Percentiles rank a stretch among this genome's conserved stretches.
These are phyloP conservation scores for Lanistes nyassanus DNA, from an alignment of 1,140 invertebrate genomes.

Conservation along the genomic window DNA sequence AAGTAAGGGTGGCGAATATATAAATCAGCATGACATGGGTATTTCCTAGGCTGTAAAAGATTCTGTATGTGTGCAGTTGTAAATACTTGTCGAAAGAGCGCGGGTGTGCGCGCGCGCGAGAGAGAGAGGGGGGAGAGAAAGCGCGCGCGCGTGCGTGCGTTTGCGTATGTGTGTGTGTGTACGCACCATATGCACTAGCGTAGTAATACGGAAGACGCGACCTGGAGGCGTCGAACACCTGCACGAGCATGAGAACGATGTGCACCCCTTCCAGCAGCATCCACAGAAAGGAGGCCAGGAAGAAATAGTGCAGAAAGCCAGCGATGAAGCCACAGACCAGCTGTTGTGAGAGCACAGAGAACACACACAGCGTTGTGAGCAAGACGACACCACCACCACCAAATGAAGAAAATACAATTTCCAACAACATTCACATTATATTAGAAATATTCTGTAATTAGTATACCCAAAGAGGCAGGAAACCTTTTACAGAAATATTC, in stretches of 20 bases:
- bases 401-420: neutral
- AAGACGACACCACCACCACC: neutral
- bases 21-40: too few species aligned
- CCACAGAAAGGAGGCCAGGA: conserved; percentile 94
- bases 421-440: conserved; percentile 4
- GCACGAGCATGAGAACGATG: conserved; percentile 92
- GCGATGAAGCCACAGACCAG: conserved; percentile 90
- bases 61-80: too few species aligned
- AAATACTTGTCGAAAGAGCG: too few species aligned
- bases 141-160: neutral
- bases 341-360: too few species aligned
- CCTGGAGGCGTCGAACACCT: conserved; percentile 91
- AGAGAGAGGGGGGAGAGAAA: conserved; percentile 1
- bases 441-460: too few species aligned
- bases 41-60: too few species aligned
- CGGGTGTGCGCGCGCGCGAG: too few species aligned
- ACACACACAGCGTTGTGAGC: too few species aligned
- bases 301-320: conserved; percentile 92
- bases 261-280: conserved; percentile 94
- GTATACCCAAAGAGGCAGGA: neutral
- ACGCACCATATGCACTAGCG: conserved; percentile 79
- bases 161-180: neutral
- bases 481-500: too few species aligned
- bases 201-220: conserved; percentile 87
- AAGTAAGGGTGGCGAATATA: too few species aligned